Base-by-base conservation (phyloP, 2,888 invertebrate species). In the Philhelius pedissequus region DNA sequence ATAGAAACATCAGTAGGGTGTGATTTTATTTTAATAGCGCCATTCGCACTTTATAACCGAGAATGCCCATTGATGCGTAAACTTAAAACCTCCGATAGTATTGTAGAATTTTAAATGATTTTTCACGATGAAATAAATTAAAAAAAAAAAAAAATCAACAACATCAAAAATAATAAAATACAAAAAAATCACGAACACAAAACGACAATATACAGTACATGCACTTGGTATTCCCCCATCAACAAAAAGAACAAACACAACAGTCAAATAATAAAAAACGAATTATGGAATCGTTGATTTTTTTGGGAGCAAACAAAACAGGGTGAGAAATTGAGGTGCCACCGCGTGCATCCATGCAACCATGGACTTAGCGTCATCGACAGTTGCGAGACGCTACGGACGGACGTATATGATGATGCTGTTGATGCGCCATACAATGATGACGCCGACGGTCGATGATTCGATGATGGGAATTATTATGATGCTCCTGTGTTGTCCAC, bases 81-180 rank as follows among this genome's bases (percentile, higher is more conserved):
- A 91, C 90, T 89, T 89, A 89, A 90, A 90, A 90, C 88, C 87
- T 82, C 87, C 86, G 90, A 91, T 91, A 90, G 90, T 88, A 90
- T 90, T 90, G 90, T 89, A 87, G 82, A 84, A 22, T 86, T 84
- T 86, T 74, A 89, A 88, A 89, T 89, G 88, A 88, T 88, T 89
- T 88, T 89, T 89, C 89, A 88, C 88, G 88, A 87, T 87, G 81
- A 79, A 86, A 86, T 81, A 82, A 75, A 86, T 75, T 75, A 64
- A 78, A 73, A 73, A 54, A 69, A 56, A 62, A 68, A 35, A 71
- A 84, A 78, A n/a, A n/a, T n/a, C n/a, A n/a, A 86, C 86, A 82
- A 87, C 69, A 87, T 88, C 75, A 50, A 30, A n/a, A 45, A 52
- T 20, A 56, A 56, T 52, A 40, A 30, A 20, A 58, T n/a, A 50